A percentile compares a stretch with the other conserved stretches of the same genome.
Evolutionary conservation across 2,888 invertebrate species (phyloP).

Genomic region (Phania funesta): DNA sequence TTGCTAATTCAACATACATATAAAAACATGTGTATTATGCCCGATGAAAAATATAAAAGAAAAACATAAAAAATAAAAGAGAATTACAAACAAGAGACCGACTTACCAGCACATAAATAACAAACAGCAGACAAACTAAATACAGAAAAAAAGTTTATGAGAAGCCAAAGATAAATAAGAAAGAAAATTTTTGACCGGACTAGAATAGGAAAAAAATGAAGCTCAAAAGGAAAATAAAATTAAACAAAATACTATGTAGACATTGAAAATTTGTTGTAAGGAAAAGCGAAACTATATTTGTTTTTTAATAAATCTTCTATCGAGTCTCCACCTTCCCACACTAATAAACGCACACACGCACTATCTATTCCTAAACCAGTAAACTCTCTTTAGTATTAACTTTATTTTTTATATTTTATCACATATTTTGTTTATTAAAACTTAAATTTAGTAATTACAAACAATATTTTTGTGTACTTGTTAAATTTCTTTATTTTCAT

Average conservation of each 20-base stretch:
- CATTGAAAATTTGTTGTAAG: conserved; percentile 14
- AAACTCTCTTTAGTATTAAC: not conserved
- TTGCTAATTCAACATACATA: conserved; percentile 50
- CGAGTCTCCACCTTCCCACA: conserved; percentile 33
- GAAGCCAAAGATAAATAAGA: conserved; percentile 41
- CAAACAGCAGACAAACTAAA: conserved; percentile 46
- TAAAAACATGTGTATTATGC: conserved; percentile 23
- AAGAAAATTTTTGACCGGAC: conserved; percentile 18
- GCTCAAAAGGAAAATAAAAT: not conserved
- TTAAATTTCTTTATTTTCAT: conserved; percentile 17
- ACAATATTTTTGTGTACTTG: not conserved
- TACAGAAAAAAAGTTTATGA: conserved; percentile 49
- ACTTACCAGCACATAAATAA: conserved; percentile 7
- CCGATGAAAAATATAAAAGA: not conserved
- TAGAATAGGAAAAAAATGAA: not conserved
- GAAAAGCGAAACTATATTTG: conserved; percentile 8
- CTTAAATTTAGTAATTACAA: not conserved
- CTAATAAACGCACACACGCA: conserved; percentile 17
- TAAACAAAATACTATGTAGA: conserved; percentile 20
- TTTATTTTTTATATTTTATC: not conserved
- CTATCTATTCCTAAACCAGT: not conserved
- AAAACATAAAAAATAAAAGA: conserved; percentile 9
- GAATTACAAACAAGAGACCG: conserved; percentile 23
- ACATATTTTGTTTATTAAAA: not conserved
- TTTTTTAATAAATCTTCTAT: conserved; percentile 5